Base-by-base conservation (phyloP, 2,113 vertebrate species). In the Dolichallabes microphthalmus region DNA sequence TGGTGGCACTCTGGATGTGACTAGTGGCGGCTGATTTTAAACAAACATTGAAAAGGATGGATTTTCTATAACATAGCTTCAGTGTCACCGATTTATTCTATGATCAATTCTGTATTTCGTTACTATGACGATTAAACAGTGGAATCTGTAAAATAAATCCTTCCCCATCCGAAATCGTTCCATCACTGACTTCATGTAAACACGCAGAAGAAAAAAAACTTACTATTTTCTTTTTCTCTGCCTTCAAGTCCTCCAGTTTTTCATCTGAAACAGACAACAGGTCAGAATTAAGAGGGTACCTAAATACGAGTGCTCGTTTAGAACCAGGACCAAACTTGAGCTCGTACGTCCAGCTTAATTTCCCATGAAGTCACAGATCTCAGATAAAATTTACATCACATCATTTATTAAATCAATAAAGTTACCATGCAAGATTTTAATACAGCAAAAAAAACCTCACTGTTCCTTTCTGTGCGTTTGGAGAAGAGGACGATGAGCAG, bases 381-480 rank as follows among this genome's bases (percentile, higher is more conserved):
- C 58, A 8, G 58, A 60, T 60, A 6, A 45, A 45, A 7, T 45
- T 45, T 45, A 39, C 3, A 45, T 45, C 39, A 45, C 45, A 45
- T 45, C 45, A 45, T 45, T 45, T 45, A 45, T 7, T 45, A 7
- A 45, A 45, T 45, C 45, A 45, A 45, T 45, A 45, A 45, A 45
- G 6, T 45, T 45, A 45, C 45, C 7, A 45, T n/a, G 22, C 25
- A 63, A 63, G 60, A 63, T n/a, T 64, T 64, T 0, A 45, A 45
- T 45, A 45, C 1, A 7, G 11, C 12, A 64, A 71, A 50, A 35
- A 35, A 35, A 82, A 87, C 91, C 97, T 98, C 94, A 99, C 98
- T 97, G 92, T 99, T 99, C 91, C 94, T 97, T 92, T 98, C 96
- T 75, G 97, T 98, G 90, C 97, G 96, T 94, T 95, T 98, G 86